Evolutionary conservation across 2,797 vertebrate genomes (phyloP), one percentile per base, ranked within the genome.

Genomic region (Selene dorsalis): DNA sequence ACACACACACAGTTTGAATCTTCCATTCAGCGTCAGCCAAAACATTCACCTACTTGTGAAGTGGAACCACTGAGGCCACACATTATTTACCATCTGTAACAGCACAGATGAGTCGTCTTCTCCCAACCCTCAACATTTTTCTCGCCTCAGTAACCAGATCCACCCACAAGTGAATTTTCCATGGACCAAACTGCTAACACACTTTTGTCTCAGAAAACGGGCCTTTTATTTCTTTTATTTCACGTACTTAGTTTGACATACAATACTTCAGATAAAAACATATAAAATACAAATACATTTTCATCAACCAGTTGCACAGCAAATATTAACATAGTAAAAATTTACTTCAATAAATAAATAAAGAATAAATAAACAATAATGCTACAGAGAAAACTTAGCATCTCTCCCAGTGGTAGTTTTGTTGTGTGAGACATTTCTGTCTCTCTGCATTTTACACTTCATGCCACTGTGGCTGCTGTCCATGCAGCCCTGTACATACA

Each of bases 291-390:
- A 73, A 26, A 83, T 24, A 20, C 47, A 17, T 50, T 63, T 76
- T 83, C 38, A 67, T 28, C 20, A 68, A 58, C 18, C 3, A 48
- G 20, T 38, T 67, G 6, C 12, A 80, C 69, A 72, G 55, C 30
- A 75, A 71, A 82, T 32, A 73, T 72, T 76, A 41, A 82, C 41
- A 73, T 67, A 9, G 61, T 80, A 64, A 41, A 65, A 58, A 69
- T 69, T 5, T 38, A 59, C 43, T 65, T 74, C 85, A 41, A 41
- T 74, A 61, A 90, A 92, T 91, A 93, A 89, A 87, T 88, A 93
- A 72, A 0, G 24, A 90, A 93, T 92, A 91, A 93, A 93, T 89
- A 91, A 76, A 70, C 41, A 82, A 24, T 66, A 48, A 79, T 79
- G 82, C 38, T 73, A 58, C 12, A 11, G 53, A 80, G 55, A 50